phyloP scores from a whole-genome alignment of 2,113 vertebrate genomes.

The Vulpes vulpes region DNA sequence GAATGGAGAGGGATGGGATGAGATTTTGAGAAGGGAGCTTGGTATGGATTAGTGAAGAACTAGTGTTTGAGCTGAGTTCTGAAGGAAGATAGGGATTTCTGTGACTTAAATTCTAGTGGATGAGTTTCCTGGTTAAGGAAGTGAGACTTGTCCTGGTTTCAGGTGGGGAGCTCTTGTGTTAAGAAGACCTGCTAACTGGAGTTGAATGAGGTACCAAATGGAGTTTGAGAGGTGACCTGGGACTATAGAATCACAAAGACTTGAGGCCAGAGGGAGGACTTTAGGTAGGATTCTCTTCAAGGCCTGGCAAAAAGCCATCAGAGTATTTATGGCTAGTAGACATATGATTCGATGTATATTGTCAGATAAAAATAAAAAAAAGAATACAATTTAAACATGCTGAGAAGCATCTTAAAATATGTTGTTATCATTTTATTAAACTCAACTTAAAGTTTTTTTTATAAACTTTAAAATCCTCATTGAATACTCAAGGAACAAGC shows the following conservation, averaged over 20 bases:
- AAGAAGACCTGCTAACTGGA: background rate
- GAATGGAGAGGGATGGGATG: background rate
- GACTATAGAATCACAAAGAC: background rate
- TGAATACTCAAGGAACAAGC: background rate
- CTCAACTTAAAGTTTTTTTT: background rate
- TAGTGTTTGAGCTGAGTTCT: background rate
- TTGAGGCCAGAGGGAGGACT: no score
- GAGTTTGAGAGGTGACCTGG: background rate
- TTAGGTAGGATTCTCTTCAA: no score
- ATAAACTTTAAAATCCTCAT: background rate
- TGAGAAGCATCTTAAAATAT: background rate
- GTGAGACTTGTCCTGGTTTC: background rate
- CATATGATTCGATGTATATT: background rate
- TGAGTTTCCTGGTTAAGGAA: background rate
- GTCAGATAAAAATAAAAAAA: background rate
- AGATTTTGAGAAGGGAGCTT: background rate
- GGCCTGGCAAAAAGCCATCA: background rate
- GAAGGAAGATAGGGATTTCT: background rate
- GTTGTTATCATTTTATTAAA: background rate
- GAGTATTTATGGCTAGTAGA: background rate
- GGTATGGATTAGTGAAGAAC: background rate
- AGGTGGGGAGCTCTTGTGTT: no score
- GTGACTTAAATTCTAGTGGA: background rate
- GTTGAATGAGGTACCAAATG: fast-evolving
- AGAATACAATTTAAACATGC: background rate